Evolutionary conservation across 2,113 vertebrate genomes (phyloP).

Genomic region (Carassius auratus): DNA sequence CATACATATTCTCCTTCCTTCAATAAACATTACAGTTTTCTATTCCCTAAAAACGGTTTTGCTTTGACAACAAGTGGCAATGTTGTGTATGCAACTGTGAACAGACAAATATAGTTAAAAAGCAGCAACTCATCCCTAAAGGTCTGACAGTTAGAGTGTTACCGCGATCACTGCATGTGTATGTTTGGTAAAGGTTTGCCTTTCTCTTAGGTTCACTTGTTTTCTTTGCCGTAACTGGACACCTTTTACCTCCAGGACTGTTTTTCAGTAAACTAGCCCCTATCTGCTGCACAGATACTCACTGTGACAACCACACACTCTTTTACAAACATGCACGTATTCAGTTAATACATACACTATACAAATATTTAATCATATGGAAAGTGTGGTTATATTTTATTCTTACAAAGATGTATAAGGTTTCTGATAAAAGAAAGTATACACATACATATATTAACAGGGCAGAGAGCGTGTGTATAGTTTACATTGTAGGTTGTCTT

Average conservation of each 20-base stretch:
- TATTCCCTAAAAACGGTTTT: background rate
- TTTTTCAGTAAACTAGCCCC: conserved; percentile 38
- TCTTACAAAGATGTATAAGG: background rate
- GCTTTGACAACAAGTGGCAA: background rate
- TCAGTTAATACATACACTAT: no score
- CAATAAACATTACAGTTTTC: background rate
- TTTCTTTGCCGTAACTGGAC: conserved; percentile 58
- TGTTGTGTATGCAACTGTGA: background rate
- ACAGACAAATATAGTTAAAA: conserved; percentile 3
- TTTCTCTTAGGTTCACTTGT: conserved; percentile 28
- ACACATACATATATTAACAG: background rate
- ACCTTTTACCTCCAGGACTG: conserved; percentile 52
- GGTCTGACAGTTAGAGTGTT: conserved; percentile 21
- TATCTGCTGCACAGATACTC: conserved; percentile 44
- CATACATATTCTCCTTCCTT: background rate
- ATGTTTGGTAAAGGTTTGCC: conserved; percentile 29
- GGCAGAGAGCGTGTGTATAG: conserved; percentile 25
- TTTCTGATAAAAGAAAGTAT: background rate
- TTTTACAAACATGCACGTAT: conserved; percentile 45
- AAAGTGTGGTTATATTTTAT: background rate
- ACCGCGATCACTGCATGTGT: conserved; percentile 3
- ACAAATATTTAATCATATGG: background rate
- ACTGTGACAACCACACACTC: conserved; percentile 13
- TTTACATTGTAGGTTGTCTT: conserved; percentile 49
- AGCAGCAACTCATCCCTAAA: conserved; percentile 19